phyloP scores from a whole-genome alignment of 2,113 vertebrate species.

The Mormoops blainvillei region DNA sequence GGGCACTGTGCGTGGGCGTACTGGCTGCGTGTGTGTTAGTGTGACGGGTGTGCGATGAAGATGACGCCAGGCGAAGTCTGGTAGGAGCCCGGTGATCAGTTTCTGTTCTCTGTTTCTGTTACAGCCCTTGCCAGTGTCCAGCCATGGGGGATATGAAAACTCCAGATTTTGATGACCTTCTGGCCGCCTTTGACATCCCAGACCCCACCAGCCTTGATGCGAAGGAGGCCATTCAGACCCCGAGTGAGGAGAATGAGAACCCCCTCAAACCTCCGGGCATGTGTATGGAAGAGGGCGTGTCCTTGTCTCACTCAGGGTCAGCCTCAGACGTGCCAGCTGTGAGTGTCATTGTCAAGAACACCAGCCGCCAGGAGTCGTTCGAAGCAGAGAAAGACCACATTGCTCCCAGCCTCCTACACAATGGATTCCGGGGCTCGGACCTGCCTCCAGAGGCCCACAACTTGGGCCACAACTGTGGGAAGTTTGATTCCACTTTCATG shows the following conservation, averaged over 20 bases:
- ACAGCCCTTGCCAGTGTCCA: slow-evolving; percentile 77
- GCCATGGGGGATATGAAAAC: slow-evolving; percentile 99
- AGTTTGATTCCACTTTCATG: slow-evolving; percentile 86
- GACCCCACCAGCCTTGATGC: slow-evolving; percentile 94
- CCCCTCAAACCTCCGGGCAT: slow-evolving; percentile 88
- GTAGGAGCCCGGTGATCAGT: background rate
- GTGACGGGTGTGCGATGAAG: no score
- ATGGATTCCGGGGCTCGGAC: slow-evolving; percentile 87
- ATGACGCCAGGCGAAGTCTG: background rate
- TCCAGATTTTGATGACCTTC: slow-evolving; percentile 97
- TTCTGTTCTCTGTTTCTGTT: background rate
- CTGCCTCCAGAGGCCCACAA: slow-evolving; percentile 78
- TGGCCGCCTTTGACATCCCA: slow-evolving; percentile 99
- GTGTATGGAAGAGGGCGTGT: slow-evolving; percentile 86
- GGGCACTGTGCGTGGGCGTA: accelerated
- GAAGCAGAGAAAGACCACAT: slow-evolving; percentile 88
- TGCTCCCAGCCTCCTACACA: slow-evolving; percentile 82
- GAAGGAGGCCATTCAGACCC: slow-evolving; percentile 91
- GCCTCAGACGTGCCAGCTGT: slow-evolving; percentile 88
- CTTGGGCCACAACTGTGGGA: slow-evolving; percentile 82
- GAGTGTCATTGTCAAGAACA: slow-evolving; percentile 98
- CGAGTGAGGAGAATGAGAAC: slow-evolving; percentile 88
- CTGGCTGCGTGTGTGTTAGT: background rate
- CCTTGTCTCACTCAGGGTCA: slow-evolving; percentile 81
- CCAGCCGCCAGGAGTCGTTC: slow-evolving; percentile 89